Evolutionary conservation across 1,140 invertebrate species (phyloP).

Genomic region (Psix sp.): DNA sequence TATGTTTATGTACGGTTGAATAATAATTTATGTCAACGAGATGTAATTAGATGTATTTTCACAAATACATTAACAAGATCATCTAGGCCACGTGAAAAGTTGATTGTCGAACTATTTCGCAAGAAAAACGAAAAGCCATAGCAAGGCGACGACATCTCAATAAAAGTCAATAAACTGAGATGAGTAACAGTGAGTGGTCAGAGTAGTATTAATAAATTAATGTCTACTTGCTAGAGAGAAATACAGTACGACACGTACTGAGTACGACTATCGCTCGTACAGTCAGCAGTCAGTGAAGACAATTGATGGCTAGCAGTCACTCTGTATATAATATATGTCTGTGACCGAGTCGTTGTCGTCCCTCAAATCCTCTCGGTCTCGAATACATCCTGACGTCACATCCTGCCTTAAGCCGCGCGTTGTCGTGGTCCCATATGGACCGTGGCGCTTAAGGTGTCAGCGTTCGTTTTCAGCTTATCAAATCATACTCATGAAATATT

Average conservation of each 20-base stretch:
- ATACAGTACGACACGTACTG: conserved; percentile 45
- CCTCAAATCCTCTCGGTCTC: conserved; percentile 58
- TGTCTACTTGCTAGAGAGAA: conserved; percentile 67
- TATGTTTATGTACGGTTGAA: too few relatives aligned
- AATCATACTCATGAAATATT: neutral
- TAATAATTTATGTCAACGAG: too few relatives aligned
- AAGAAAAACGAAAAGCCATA: neutral
- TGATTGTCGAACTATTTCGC: neutral
- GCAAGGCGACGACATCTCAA: conserved; percentile 61
- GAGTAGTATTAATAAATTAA: conserved; percentile 75
- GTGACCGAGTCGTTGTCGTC: conserved; percentile 59
- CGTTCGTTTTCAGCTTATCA: conserved; percentile 52
- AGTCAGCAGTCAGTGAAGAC: conserved; percentile 65
- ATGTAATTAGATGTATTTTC: too few relatives aligned
- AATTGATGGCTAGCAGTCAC: conserved; percentile 68
- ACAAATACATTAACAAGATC: too few relatives aligned
- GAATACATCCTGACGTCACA: conserved; percentile 72
- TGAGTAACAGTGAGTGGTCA: conserved; percentile 69
- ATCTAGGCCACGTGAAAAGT: too few relatives aligned
- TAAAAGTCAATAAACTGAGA: conserved; percentile 73
- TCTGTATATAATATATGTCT: conserved; percentile 55
- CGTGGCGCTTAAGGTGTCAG: conserved; percentile 64
- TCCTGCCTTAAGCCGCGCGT: conserved; percentile 66
- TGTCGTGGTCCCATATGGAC: too few relatives aligned
- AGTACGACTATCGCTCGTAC: conserved; percentile 53